A percentile compares a stretch with the other conserved stretches of the same genome.
These are phyloP conservation scores for Clamator glandarius DNA, from an alignment of 2,797 vertebrate species.

Conservation along the genomic window DNA sequence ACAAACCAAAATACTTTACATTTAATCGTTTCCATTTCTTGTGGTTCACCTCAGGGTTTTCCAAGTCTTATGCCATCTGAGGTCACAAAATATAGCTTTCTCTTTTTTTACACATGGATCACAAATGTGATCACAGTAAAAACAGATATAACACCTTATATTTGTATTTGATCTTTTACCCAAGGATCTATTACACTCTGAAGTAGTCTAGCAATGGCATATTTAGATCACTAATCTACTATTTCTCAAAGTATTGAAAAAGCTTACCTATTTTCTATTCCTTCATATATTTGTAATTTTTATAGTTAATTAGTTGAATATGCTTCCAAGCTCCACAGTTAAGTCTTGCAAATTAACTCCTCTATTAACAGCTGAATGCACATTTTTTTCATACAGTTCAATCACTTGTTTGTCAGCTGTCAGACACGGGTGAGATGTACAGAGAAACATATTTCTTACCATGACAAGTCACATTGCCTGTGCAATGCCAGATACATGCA, in stretches of 20 bases:
- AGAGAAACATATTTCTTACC: neutral
- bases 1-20: neutral
- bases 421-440: neutral
- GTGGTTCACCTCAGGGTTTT: neutral
- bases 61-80: neutral
- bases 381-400: neutral
- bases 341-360: neutral
- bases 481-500: neutral
- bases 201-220: neutral
- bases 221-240: neutral
- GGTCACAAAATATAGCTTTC: neutral
- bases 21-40: conserved; percentile 41
- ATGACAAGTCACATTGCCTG: neutral
- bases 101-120: neutral
- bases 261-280: neutral
- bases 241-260: neutral
- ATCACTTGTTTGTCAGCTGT: neutral
- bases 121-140: conserved; percentile 19
- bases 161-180: neutral
- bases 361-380: neutral
- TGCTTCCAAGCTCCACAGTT: neutral
- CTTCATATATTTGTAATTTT: neutral
- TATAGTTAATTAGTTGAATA: neutral
- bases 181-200: neutral
- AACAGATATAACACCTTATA: neutral